Evolutionary conservation across 2,888 invertebrate species (phyloP), one percentile per base, ranked within the genome.

Genomic region (Monopis laevigella): DNA sequence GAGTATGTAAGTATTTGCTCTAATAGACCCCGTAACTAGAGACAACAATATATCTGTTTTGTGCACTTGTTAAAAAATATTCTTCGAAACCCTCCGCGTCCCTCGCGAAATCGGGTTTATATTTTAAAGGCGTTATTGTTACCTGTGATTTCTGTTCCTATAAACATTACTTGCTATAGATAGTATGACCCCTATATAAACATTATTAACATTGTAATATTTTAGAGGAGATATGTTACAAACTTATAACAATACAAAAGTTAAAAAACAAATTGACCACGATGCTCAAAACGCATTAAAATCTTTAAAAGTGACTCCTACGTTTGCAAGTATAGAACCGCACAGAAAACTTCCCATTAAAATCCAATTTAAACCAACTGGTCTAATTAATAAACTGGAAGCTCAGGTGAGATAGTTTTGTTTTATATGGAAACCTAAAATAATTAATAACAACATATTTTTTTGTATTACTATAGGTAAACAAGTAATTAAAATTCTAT

Each of bases 361-460:
- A 51, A 74, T 80, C 56, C 70, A 69, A 39, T 78, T 78, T 41
- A 78, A 75, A 45, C 80, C 80, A 2, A 54, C 73, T 13, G 77
- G 73, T 6, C 56, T 74, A 59, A 78, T 80, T 40, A 75, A 62
- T 43, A 56, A 58, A 5, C 59, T 80, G 1, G 60, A 70, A 45
- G 65, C 73, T 40, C 77, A 78, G 69, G 80, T 78, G 32, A 27
- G 42, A 11, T 16, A 3, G 10, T 45, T 3, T 10, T 6, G 2
- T 3, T 27, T n/a, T 27, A 11, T 2, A 3, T 24, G 24, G 24
- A 24, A 24, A 24, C 10, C 10, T 7, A 10, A 7, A 24, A 24
- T 24, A 24, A 24, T 24, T 24, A 5, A 24, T 7, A 24, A 7
- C 5, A 7, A 24, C 10, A 24, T 24, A 7, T 24, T 24, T 24